These are phyloP conservation scores for Hypanus sabinus DNA, from an alignment of 2,113 vertebrate species.

Conservation along the genomic window DNA sequence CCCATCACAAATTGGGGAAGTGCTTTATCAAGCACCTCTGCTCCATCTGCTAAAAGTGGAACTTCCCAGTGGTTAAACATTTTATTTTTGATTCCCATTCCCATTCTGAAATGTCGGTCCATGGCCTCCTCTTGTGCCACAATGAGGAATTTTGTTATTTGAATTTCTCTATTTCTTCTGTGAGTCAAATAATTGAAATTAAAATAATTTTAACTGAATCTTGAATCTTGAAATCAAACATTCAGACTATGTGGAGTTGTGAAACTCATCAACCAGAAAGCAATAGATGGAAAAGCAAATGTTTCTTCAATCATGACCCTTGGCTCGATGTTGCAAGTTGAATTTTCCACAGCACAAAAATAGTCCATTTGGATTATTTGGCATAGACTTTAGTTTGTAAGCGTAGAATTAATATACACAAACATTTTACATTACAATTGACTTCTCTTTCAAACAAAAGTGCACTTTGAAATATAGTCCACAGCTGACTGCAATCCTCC, in stretches of 20 bases:
- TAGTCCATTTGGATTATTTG: not conserved
- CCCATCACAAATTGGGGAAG: too few species aligned
- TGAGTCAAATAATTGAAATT: not conserved
- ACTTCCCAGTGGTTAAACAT: too few species aligned
- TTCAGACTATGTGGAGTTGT: not conserved
- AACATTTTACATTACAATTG: constrained; percentile 30
- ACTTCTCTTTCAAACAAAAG: constrained; percentile 33
- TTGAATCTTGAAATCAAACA: not conserved
- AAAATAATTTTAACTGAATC: not conserved
- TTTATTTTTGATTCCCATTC: too few species aligned
- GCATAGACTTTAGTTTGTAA: not conserved
- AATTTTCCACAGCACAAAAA: constrained; percentile 11
- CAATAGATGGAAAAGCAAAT: not conserved
- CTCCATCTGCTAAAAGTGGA: too few species aligned
- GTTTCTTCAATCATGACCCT: not conserved
- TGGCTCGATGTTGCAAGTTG: not conserved
- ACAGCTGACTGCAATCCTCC: constrained; percentile 21
- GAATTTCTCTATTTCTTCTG: not conserved
- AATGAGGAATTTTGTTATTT: not conserved
- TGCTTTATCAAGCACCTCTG: too few species aligned
- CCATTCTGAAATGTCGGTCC: too few species aligned
- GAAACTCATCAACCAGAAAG: not conserved
- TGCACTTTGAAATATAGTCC: constrained; percentile 12
- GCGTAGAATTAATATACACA: constrained; percentile 15
- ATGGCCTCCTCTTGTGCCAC: too few species aligned